Conservation (phyloP, 2,113 vertebrate genomes). For the Leptobrachium leishanense region DNA sequence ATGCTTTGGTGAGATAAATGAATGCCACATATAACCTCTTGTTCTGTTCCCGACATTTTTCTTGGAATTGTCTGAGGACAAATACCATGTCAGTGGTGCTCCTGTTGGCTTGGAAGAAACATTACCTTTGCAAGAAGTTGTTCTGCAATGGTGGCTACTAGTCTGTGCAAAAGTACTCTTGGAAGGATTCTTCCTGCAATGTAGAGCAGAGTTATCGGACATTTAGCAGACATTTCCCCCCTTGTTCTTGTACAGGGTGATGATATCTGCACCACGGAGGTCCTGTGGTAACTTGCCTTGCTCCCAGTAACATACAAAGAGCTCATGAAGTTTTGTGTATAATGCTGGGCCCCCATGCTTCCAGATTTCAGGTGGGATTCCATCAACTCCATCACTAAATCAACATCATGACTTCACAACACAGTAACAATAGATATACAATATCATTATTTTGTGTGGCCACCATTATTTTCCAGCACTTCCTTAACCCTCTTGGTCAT, state of each 20-base stretch:
- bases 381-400: too few species aligned
- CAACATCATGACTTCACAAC: too few species aligned
- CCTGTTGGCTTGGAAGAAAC: not conserved
- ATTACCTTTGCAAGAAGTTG: not conserved
- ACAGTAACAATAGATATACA: too few species aligned
- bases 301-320: too few species aligned
- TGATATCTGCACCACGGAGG: not conserved
- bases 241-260: not conserved
- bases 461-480: too few species aligned
- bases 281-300: too few species aligned
- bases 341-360: too few species aligned
- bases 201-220: not conserved
- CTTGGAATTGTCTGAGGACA: not conserved
- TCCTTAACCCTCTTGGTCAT: too few species aligned
- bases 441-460: too few species aligned
- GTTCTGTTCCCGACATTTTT: not conserved
- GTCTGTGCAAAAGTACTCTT: not conserved
- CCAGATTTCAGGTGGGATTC: too few species aligned
- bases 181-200: not conserved
- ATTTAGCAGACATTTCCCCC: not conserved
- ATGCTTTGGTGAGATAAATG: not conserved
- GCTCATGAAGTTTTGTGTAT: too few species aligned
- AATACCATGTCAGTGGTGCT: not conserved
- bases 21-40: not conserved
- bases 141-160: not conserved